Evolutionary conservation across 2,888 invertebrate genomes (phyloP), one percentile per base, ranked within the genome.

Genomic region (Synergus gifuensis): DNA sequence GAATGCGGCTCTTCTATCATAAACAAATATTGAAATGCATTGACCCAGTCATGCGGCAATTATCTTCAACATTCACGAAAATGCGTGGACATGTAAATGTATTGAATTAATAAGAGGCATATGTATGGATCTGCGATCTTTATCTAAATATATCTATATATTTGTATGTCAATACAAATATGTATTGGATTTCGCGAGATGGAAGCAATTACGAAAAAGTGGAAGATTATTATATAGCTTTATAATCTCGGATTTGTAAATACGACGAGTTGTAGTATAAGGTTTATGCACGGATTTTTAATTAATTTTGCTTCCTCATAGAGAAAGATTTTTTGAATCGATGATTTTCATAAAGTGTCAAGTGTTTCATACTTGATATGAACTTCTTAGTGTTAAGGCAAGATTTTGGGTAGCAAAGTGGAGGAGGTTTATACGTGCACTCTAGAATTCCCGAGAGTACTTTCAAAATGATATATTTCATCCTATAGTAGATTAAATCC

Each of bases 1-100:
- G 76, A 69, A 69, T 76, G 66, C 36, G 18, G 49, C 44, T 60
- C 42, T 64, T 54, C 73, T 76, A 28, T 82, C 76, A 80, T 82
- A 80, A 78, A 78, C 66, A 9, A 80, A 67, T 77, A 18, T 69
- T 69, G 79, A 80, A 80, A 80, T 80, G 76, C 77, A 76, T 77
- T 80, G 80, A 80, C 80, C 66, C 80, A 63, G 80, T 80, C 77
- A 79, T 63, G 58, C 67, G 63, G 76, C 80, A 82, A 82, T 82
- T 80, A 80, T 62, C 44, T 22, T 36, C 40, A 62, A 76, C 42
- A 28, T 69, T 69, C 67, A 46, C 22, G 46, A 46, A 69, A 69
- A 69, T n/a, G 40, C 40, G 63, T 63, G 8, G 63, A 63, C 40
- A 63, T 63, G 22, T 63, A 63, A 22, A 28, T 63, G 62, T 63